Evolutionary conservation across 2,797 vertebrate species (phyloP).

Genomic region (Notamacropus eugenii): DNA sequence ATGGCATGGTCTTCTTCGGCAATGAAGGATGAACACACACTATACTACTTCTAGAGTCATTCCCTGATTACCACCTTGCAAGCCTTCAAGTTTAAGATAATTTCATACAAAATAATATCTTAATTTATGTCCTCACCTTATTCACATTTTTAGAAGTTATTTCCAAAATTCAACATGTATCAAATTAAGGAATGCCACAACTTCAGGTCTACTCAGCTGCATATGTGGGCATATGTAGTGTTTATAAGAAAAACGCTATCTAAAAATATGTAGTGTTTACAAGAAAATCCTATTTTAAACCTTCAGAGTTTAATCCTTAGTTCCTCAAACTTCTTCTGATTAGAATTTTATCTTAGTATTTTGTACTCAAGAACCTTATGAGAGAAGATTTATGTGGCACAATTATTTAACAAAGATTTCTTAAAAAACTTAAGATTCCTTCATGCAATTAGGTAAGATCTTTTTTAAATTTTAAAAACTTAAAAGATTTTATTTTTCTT

Average conservation of each 20-base stretch:
- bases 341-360: constrained; percentile 39
- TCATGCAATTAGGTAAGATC: background rate
- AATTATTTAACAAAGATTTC: background rate
- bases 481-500: constrained; percentile 13
- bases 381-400: background rate
- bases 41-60: background rate
- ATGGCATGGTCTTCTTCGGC: too few relatives aligned
- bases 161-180: too few relatives aligned
- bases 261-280: background rate
- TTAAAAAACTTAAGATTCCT: background rate
- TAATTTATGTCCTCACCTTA: too few relatives aligned
- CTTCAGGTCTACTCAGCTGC: too few relatives aligned
- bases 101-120: background rate
- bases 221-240: too few relatives aligned
- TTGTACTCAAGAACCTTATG: background rate
- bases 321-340: constrained; percentile 19
- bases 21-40: too few relatives aligned
- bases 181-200: too few relatives aligned
- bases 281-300: constrained; percentile 23
- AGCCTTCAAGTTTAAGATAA: background rate
- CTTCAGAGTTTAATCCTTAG: constrained; percentile 23
- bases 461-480: background rate
- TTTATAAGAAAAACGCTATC: too few relatives aligned
- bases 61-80: background rate
- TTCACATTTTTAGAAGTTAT: too few relatives aligned